Evolutionary conservation across 2,888 invertebrate genomes (phyloP).

Genomic region (Frankliniella intonsa): DNA sequence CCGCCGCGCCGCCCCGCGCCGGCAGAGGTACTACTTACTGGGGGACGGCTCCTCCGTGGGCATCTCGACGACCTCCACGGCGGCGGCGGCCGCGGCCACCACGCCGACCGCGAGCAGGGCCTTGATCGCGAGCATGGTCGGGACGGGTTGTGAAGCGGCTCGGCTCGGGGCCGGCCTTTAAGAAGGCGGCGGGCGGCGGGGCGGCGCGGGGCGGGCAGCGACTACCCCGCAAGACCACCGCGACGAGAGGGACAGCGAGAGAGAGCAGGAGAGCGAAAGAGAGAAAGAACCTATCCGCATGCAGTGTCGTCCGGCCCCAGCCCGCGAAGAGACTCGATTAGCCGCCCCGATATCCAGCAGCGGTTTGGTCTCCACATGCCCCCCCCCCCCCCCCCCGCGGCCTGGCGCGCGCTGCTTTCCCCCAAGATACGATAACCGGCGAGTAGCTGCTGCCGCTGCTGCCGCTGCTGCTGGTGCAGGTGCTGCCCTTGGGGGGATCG

Average conservation of each 20-base stretch:
- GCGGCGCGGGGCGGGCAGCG: not conserved
- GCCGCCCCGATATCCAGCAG: no score
- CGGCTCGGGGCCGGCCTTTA: not conserved
- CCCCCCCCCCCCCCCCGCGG: no score
- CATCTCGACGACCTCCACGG: not conserved
- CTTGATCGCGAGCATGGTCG: not conserved
- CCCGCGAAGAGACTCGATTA: no score
- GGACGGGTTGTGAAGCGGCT: not conserved
- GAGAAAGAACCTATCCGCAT: not conserved
- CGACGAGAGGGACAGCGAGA: not conserved
- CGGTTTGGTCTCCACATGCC: no score
- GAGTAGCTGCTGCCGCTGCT: no score
- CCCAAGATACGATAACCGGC: no score
- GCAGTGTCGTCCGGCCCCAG: no score
- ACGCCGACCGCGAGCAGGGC: not conserved
- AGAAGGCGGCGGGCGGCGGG: not conserved
- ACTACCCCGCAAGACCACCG: not conserved
- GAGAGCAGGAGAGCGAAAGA: not conserved
- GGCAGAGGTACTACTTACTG: no score
- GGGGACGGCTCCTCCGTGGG: not conserved
- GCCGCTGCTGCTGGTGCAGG: no score
- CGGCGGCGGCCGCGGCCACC: conserved; percentile 14
- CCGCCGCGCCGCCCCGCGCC: no score
- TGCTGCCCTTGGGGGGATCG: no score
- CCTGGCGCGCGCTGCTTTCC: no score